Evolutionary conservation across 2,113 vertebrate species (phyloP).

Genomic region (Panthera leo): DNA sequence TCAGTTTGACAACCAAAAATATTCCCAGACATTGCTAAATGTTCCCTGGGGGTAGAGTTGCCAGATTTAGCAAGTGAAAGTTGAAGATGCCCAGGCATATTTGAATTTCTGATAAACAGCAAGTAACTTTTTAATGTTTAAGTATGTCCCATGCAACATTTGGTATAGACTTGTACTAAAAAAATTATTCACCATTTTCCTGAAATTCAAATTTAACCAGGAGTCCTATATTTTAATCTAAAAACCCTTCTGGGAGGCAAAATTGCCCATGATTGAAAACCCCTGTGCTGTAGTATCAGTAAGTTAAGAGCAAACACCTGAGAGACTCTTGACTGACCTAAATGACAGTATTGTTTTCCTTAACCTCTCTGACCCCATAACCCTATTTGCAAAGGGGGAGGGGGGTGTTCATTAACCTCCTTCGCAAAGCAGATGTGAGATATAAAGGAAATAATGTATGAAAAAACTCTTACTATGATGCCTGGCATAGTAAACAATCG

Average conservation of each 20-base stretch:
- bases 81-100: background rate
- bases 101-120: slow-evolving; percentile 3
- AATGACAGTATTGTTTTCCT: background rate
- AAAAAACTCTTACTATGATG: background rate
- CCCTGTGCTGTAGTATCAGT: background rate
- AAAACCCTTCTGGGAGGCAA: background rate
- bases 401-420: background rate
- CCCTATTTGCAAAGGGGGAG: background rate
- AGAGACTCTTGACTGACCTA: background rate
- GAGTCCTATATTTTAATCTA: background rate
- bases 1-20: background rate
- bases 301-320: background rate
- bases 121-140: background rate
- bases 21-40: background rate
- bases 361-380: background rate
- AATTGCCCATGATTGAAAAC: background rate
- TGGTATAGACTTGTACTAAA: background rate
- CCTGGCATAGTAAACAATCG: background rate
- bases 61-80: background rate
- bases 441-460: background rate
- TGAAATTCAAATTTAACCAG: slow-evolving; percentile 2
- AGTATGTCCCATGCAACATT: background rate
- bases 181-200: background rate
- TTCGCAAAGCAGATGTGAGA: background rate
- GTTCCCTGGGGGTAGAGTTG: background rate